Base-by-base conservation (phyloP, 2,113 vertebrate genomes). In the Sminthopsis crassicaudata region DNA sequence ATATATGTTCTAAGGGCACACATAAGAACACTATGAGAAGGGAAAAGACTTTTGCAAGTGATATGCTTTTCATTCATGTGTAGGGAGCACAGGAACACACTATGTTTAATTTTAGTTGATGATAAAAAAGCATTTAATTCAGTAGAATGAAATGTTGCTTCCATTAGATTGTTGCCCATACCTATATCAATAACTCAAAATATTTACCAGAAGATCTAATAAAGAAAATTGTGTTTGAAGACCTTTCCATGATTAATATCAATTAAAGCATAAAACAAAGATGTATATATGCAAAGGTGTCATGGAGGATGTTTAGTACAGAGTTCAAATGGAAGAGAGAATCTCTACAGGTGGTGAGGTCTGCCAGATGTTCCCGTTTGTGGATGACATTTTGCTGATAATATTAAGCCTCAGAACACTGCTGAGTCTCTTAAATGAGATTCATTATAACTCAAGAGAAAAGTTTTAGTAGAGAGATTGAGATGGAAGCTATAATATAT, bases 371-470 rank as follows among this genome's bases (percentile, higher is more conserved):
- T 84, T 84, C n/a, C 67, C 23, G 67, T 42, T 84, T 84, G n/a
- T 84, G 67, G n/a, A 84, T 84, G 67, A 84, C 67, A 84, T 84
- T 84, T 84, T 84, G 7, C 67, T 84, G n/a, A 84, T 84, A 42
- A 22, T 42, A 84, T 84, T 42, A 84, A 84, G 67, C 5, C n/a
- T 84, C n/a, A 22, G 67, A 84, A 42, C n/a, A 42, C 67, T 84
- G n/a, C 67, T 84, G 67, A 84, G 16, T 84, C 67, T 84, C n/a
- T 16, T 84, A 84, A 42, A 42, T 84, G n/a, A 22, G 67, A 84
- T 84, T 84, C 67, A 84, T 84, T 84, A 84, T n/a, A 84, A 84
- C 67, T 84, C 36, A 84, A 84, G 67, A 84, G 67, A 84, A n/a
- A 84, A 84, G 67, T 22, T 84, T 84, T 84, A 84, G n/a, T 42